Conservation (phyloP, 2,888 invertebrate species). For the Lasiommata megera region DNA sequence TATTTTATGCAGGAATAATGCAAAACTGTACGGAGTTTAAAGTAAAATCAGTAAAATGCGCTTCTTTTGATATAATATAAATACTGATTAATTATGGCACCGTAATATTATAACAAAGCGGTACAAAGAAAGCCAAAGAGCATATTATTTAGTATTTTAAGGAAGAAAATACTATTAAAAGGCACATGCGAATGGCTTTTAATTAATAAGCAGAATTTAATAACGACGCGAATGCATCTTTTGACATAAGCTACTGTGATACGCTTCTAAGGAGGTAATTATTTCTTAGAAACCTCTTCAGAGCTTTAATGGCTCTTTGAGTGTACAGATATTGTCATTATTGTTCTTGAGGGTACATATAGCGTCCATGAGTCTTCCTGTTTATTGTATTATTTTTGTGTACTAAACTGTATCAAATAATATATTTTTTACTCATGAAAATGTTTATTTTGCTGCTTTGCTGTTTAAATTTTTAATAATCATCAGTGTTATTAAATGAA, state of each 20-base stretch:
- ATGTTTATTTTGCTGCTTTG: too few species aligned
- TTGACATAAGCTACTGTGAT: neutral
- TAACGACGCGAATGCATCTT: constrained; percentile 3
- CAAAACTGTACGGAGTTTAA: too few species aligned
- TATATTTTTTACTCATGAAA: too few species aligned
- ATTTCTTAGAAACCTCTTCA: constrained; percentile 13
- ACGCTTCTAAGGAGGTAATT: neutral
- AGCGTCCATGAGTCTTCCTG: too few species aligned
- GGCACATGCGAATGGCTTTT: neutral
- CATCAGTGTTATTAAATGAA: too few species aligned
- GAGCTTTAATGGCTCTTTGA: neutral
- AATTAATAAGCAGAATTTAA: constrained; percentile 7
- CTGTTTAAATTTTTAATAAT: too few species aligned
- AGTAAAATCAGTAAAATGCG: too few species aligned
- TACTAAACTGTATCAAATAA: too few species aligned
- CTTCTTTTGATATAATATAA: too few species aligned
- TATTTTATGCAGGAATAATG: too few species aligned
- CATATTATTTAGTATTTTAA: neutral
- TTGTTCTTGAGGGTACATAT: neutral
- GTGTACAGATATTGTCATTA: neutral
- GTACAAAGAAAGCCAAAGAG: neutral
- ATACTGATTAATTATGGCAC: neutral
- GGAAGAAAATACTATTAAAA: neutral
- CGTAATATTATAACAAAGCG: neutral
- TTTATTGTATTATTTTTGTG: too few species aligned